These are phyloP conservation scores for Dasypus novemcinctus DNA, from an alignment of 2,113 vertebrate genomes.

Conservation along the genomic window DNA sequence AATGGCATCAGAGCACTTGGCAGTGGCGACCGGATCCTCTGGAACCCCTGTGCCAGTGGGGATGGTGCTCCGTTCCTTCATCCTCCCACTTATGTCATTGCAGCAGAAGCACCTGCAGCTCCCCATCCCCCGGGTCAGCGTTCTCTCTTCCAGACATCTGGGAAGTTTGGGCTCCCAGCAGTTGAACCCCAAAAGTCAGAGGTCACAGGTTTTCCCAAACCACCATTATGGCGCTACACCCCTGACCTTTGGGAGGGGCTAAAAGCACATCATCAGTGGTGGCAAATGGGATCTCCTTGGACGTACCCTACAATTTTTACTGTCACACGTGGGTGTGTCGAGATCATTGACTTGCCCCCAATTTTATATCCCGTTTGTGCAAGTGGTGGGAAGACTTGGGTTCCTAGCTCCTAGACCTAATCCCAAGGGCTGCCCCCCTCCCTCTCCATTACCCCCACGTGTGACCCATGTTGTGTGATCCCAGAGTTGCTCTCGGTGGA, in stretches of 20 bases:
- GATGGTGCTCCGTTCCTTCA: not conserved
- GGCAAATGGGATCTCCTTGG: not conserved
- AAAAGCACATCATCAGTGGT: not conserved
- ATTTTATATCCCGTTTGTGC: not conserved
- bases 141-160: not conserved
- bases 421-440: not conserved
- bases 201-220: not conserved
- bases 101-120: fast-evolving
- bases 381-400: not conserved
- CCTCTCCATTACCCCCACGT: not conserved
- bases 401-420: not conserved
- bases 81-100: not conserved
- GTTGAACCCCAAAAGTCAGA: not conserved
- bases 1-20: not conserved
- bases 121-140: not conserved
- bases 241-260: not conserved
- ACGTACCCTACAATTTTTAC: not conserved
- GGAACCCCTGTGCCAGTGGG: not conserved
- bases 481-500: not conserved
- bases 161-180: not conserved
- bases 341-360: not conserved
- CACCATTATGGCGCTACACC: not conserved
- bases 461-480: not conserved
- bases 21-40: not conserved
- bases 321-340: not conserved